Base-by-base conservation (phyloP, 2,797 vertebrate genomes). In the Eulemur mongoz region DNA sequence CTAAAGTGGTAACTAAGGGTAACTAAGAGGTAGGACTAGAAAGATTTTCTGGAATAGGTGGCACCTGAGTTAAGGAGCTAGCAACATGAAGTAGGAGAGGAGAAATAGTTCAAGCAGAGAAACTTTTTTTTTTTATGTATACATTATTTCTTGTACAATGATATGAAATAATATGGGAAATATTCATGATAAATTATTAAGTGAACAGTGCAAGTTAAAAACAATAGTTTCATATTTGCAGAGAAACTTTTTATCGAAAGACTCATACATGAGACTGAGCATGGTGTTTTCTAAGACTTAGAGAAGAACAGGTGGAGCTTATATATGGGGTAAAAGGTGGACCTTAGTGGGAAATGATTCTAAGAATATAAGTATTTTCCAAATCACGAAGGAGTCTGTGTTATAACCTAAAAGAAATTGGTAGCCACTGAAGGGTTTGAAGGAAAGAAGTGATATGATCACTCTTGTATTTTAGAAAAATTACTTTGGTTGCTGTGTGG, bases 381-480 rank as follows among this genome's bases (percentile, higher is more conserved):
- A 92, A 79, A 79, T 61, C n/a, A 75, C 91, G 48, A 87, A 70
- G 14, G 7, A 81, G 1, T 76, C 54, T 4, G 12, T 15, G 25
- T 35, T 86, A 30, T 65, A 65, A 40, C 38, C 20, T 78, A 17
- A 75, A 87, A 87, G 45, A 78, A 87, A 87, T 48, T 70, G 27
- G 32, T 69, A 79, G 14, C 1, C 22, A 65, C 4, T 70, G 63
- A 72, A 78, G 32, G 2, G 14, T 65, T 35, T 81, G 18, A 81
- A 43, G 35, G 59, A n/a, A 85, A 12, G 30, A 13, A 61, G 1
- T 69, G 18, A 69, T 23, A 57, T 5, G 7, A 80, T 38, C 20
- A 32, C 59, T 72, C 1, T 73, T n/a, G 13, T 59, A 25, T 92
- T 95, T 82, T 43, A 93, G 72, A 95, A 93, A 81, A 84, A 65